These are phyloP conservation scores for Biston stratarius DNA, from an alignment of 2,888 invertebrate genomes.

Conservation along the genomic window DNA sequence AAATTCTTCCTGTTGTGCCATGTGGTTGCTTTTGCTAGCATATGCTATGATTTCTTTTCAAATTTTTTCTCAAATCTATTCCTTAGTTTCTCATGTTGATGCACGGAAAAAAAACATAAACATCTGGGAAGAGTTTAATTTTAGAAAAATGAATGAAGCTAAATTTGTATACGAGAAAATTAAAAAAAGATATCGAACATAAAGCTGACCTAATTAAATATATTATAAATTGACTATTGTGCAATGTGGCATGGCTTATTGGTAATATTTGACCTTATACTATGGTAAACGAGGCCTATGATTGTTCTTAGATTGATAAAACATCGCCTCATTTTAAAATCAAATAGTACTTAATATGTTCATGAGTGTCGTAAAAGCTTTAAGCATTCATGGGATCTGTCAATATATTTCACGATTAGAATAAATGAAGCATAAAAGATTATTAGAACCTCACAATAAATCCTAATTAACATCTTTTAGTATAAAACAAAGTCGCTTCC, in stretches of 20 bases:
- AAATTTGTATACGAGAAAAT: conserved; percentile 43
- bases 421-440: neutral
- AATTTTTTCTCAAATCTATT: conserved; percentile 24
- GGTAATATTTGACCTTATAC: conserved; percentile 18
- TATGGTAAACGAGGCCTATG: conserved; percentile 8
- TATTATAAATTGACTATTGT: conserved; percentile 34
- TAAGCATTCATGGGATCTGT: neutral
- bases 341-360: neutral
- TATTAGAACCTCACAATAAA: neutral
- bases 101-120: conserved; percentile 70
- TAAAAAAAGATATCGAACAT: conserved; percentile 61
- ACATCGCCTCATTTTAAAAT: neutral
- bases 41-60: conserved; percentile 67
- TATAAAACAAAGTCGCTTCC: too few relatives aligned
- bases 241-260: conserved; percentile 20
- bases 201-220: conserved; percentile 37
- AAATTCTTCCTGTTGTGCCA: conserved; percentile 78
- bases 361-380: neutral
- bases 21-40: conserved; percentile 74
- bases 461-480: too few relatives aligned
- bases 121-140: conserved; percentile 79
- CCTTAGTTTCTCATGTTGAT: conserved; percentile 47
- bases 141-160: conserved; percentile 54
- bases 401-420: neutral
- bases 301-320: conserved; percentile 3